phyloP scores from a whole-genome alignment of 2,113 vertebrate genomes.

The Pyxicephalus adspersus region DNA sequence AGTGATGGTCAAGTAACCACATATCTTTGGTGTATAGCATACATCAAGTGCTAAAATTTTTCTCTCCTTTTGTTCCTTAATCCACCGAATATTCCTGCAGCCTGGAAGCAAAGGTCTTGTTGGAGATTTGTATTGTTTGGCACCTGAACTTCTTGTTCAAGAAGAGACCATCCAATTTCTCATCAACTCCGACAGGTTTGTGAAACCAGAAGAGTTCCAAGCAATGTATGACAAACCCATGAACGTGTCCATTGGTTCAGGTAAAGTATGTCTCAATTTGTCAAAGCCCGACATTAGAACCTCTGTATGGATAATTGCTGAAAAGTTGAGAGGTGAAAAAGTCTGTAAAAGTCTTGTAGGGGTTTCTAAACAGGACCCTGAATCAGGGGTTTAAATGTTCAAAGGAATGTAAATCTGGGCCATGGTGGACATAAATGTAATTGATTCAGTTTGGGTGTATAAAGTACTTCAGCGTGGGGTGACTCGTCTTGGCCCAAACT shows the following conservation, averaged over 20 bases:
- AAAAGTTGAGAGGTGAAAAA: no score
- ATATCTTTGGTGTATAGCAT: no score
- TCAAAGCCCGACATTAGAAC: no score
- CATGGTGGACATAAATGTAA: no score
- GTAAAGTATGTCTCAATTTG: background rate
- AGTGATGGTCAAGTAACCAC: background rate
- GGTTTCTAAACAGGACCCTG: background rate
- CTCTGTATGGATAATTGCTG: no score
- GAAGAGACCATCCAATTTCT: constrained; percentile 65
- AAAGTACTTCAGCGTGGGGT: no score
- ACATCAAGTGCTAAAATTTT: no score
- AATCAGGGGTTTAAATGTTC: no score
- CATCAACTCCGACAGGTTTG: constrained; percentile 53
- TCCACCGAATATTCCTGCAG: constrained; percentile 11
- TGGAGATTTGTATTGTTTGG: constrained; percentile 25
- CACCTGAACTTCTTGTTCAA: constrained; percentile 62
- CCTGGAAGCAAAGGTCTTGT: constrained; percentile 52
- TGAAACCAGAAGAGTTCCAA: constrained; percentile 65
- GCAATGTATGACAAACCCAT: constrained; percentile 64
- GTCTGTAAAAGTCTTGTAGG: no score
- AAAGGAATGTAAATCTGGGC: no score
- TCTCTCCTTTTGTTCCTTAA: background rate
- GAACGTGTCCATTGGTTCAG: constrained; percentile 63
- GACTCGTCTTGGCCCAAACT: no score
- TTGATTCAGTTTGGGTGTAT: no score